Percentiles rank a stretch among this genome's conserved stretches.
Evolutionary conservation across 2,113 vertebrate genomes (phyloP).

Genomic region (Neolamprologus longior): DNA sequence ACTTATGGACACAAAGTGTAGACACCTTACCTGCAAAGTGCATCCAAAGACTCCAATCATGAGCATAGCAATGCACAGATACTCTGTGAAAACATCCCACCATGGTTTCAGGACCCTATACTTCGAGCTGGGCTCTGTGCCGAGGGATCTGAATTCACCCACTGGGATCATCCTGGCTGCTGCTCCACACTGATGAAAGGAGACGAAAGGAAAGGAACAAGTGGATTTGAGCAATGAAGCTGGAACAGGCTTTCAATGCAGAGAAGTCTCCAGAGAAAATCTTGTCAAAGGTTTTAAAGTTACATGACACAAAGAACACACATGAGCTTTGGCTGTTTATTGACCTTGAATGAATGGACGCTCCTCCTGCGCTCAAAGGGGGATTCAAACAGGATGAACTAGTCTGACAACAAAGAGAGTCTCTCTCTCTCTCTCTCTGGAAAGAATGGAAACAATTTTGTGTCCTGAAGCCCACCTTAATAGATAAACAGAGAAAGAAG

Average conservation of each 20-base stretch:
- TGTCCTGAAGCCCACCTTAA: neutral
- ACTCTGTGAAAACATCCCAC: slow-evolving; percentile 90
- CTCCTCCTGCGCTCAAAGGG: neutral
- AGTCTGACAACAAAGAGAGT: slow-evolving; percentile 28
- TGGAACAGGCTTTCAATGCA: neutral
- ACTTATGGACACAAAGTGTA: neutral
- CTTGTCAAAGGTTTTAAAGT: neutral
- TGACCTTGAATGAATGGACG: neutral
- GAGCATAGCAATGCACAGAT: slow-evolving; percentile 83
- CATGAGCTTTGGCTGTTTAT: neutral
- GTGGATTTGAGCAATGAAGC: neutral
- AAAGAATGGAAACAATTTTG: neutral
- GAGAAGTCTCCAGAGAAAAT: neutral
- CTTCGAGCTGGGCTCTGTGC: slow-evolving; percentile 72
- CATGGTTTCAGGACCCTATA: slow-evolving; percentile 86
- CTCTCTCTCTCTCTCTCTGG: neutral
- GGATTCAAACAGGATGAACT: slow-evolving; percentile 20
- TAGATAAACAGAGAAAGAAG: neutral
- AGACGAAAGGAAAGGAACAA: neutral
- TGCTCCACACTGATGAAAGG: slow-evolving; percentile 3
- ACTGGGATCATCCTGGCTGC: slow-evolving; percentile 81
- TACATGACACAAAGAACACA: neutral
- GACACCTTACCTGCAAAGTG: slow-evolving; percentile 78
- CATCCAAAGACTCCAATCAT: slow-evolving; percentile 91
- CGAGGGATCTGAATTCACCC: slow-evolving; percentile 80